Percentiles rank a stretch among this genome's conserved stretches.
Conservation (phyloP, 2,888 invertebrate species). For the Tenthredo livida region DNA sequence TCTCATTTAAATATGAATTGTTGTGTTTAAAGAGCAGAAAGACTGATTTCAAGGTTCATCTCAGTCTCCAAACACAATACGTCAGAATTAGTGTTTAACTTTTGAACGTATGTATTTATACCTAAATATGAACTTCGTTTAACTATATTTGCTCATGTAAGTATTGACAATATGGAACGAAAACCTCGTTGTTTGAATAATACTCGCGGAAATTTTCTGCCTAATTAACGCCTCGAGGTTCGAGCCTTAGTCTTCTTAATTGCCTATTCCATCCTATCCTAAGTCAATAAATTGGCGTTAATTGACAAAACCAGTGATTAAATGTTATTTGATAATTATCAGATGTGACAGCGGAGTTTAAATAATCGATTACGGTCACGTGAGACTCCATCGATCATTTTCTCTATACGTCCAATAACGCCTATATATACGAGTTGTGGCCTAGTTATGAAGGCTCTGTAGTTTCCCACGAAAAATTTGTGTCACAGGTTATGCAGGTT, state of each 20-base stretch:
- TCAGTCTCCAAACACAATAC: not conserved
- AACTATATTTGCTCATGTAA: not conserved
- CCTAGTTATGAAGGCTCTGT: conserved; percentile 23
- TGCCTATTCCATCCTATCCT: not conserved
- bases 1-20: not conserved
- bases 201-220: not conserved
- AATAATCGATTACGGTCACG: not conserved
- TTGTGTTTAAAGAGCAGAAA: not conserved
- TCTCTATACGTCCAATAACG: not conserved
- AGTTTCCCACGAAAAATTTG: not conserved
- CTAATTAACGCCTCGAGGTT: not conserved
- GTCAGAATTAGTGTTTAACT: not conserved
- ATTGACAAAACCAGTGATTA: not conserved
- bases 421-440: not conserved
- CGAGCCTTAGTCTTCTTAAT: not conserved
- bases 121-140: not conserved
- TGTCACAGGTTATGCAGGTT: not conserved
- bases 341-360: not conserved
- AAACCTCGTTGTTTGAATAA: not conserved
- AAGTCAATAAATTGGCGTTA: not conserved
- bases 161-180: not conserved
- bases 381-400: not conserved
- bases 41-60: not conserved
- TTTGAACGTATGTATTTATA: not conserved
- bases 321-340: conserved; percentile 3